phyloP scores from a whole-genome alignment of 2,113 vertebrate species.

The Apeltes quadracus region DNA sequence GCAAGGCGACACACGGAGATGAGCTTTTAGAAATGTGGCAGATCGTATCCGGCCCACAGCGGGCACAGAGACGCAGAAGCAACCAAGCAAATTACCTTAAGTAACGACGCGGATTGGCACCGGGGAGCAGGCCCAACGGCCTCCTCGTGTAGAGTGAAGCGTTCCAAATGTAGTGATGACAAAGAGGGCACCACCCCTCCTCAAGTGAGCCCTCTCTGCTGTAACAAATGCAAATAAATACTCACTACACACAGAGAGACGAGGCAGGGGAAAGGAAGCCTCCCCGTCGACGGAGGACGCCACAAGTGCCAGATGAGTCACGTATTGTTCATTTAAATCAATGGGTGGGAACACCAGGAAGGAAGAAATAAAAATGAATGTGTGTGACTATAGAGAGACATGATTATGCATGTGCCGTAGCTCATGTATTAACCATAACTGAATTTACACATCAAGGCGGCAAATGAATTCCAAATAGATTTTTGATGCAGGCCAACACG shows the following conservation, averaged over 20 bases:
- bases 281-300: slow-evolving; percentile 44
- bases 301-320: slow-evolving; percentile 51
- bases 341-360: slow-evolving; percentile 53
- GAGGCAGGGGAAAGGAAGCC: slow-evolving; percentile 7
- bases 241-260: slow-evolving; percentile 28
- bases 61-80: slow-evolving; percentile 42
- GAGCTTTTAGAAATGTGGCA: slow-evolving; percentile 9
- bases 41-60: slow-evolving; percentile 34
- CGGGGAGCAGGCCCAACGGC: background rate
- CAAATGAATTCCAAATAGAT: slow-evolving; percentile 78
- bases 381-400: slow-evolving; percentile 51
- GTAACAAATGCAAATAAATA: slow-evolving; percentile 44
- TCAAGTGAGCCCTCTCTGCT: slow-evolving; percentile 12
- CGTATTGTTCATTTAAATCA: slow-evolving; percentile 59
- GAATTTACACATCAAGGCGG: slow-evolving; percentile 82
- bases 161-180: slow-evolving; percentile 31
- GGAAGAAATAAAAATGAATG: slow-evolving; percentile 5
- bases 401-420: slow-evolving; percentile 71
- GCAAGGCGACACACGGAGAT: background rate
- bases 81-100: slow-evolving; percentile 52
- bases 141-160: slow-evolving; percentile 14
- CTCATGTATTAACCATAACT: slow-evolving; percentile 81
- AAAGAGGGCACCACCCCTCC: slow-evolving; percentile 19
- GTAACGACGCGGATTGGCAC: slow-evolving; percentile 48
- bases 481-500: slow-evolving; percentile 74